These are phyloP conservation scores for Tautogolabrus adspersus DNA, from an alignment of 2,113 vertebrate genomes.

Conservation along the genomic window DNA sequence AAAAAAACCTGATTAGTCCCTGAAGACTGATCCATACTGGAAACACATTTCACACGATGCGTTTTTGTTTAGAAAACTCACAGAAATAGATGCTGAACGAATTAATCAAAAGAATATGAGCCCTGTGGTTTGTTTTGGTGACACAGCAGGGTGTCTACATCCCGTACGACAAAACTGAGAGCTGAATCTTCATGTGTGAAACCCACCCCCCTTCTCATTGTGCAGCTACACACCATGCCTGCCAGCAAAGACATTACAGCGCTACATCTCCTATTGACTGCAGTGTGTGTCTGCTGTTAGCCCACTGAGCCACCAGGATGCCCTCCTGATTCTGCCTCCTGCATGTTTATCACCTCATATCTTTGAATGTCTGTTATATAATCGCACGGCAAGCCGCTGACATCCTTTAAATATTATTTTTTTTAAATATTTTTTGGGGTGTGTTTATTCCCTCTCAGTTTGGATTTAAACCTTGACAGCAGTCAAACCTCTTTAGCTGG, in stretches of 20 bases:
- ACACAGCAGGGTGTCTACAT: neutral
- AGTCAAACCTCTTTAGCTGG: conserved; percentile 5
- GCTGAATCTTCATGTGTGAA: neutral
- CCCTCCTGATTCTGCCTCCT: neutral
- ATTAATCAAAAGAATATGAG: neutral
- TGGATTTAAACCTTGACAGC: neutral
- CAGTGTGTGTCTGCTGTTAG: neutral
- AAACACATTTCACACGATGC: neutral
- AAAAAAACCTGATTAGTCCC: too few relatives aligned
- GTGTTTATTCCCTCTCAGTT: too few relatives aligned
- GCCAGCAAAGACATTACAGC: neutral
- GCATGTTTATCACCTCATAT: too few relatives aligned
- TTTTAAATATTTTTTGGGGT: too few relatives aligned
- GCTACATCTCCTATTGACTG: conserved; percentile 2
- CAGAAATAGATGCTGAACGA: neutral
- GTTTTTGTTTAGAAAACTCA: neutral
- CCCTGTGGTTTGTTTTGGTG: conserved; percentile 1
- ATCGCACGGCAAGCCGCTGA: neutral
- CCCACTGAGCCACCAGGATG: neutral
- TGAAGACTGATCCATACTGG: too few relatives aligned
- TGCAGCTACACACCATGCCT: neutral
- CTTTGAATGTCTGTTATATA: neutral
- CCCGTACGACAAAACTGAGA: neutral
- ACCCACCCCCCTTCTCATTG: conserved; percentile 1
- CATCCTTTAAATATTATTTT: too few relatives aligned